A percentile compares a stretch with the other conserved stretches of the same genome.
Conservation (phyloP, 2,113 vertebrate genomes). For the Anthoscopus minutus region DNA sequence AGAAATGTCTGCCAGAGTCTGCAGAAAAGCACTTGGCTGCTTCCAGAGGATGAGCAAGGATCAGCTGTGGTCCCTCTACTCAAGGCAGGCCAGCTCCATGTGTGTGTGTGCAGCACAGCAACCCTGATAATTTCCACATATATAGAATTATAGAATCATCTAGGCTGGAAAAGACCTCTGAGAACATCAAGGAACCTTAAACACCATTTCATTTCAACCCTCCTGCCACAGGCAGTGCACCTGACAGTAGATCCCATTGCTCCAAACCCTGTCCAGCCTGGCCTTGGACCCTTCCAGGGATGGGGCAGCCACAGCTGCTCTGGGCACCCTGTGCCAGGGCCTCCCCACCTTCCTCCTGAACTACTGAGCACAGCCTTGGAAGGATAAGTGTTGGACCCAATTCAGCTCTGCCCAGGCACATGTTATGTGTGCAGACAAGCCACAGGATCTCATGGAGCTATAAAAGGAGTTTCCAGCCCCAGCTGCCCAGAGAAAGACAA, state of each 20-base stretch:
- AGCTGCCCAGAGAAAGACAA: background rate
- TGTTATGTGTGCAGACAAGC: background rate
- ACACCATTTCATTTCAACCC: background rate
- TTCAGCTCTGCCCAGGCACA: background rate
- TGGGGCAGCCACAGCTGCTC: background rate
- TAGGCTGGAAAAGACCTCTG: background rate
- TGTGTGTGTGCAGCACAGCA: background rate
- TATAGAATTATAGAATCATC: background rate
- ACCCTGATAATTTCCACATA: background rate
- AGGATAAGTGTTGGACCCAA: background rate
- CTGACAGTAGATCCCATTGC: background rate
- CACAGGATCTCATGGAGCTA: background rate
- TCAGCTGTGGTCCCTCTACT: rapidly evolving
- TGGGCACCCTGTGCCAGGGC: background rate
- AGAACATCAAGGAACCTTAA: background rate
- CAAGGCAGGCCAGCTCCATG: rapidly evolving
- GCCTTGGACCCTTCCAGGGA: background rate
- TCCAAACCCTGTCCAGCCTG: background rate
- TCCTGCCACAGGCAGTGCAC: background rate
- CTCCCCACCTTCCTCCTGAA: background rate
- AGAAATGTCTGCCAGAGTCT: background rate
- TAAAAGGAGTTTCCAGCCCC: background rate
- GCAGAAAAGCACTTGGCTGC: background rate
- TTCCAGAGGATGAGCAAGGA: background rate
- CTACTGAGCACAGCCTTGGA: background rate